Evolutionary conservation across 92 coral and sea anemone genomes (phyloP), one percentile per base, ranked within the genome.

Genomic region (Epizoanthus fatuus): DNA sequence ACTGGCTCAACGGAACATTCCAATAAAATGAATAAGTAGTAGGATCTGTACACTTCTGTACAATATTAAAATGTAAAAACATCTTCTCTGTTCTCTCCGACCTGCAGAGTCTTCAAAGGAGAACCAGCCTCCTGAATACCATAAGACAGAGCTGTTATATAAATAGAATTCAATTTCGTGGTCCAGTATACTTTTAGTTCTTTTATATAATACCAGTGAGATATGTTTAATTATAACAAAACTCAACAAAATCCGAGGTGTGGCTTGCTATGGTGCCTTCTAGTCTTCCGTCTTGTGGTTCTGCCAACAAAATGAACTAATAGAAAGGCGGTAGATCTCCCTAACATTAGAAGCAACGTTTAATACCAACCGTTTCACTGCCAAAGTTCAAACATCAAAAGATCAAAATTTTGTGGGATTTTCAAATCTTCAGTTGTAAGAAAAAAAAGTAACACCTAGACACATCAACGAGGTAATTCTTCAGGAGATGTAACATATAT

Each of bases 81-180:
- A 19, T 42, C 58, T 17, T 44, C 55, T 60, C 71, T 77, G 82
- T 77, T 13, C 56, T 59, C 82, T 77, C 82, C 25, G 82, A 37
- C 82, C 82, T n/a, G 82, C 82, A 62, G 82, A 59, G 59, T 16
- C 4, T 58, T 17, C 22, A 39, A 58, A 32, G 58, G 54, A 59
- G 82, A 20, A 38, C 82, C 82, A 12, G 82, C 58, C 82, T 60
- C 64, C 82, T 40, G 42, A 16, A 59, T 60, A 19, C 55, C 32
- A 44, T 11, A 77, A 75, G 63, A 77, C 82, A 77, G 82, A 77
- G 82, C 57, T 77, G 69, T 39, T 39, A 60, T 77, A 77, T 77
- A 77, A 77, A 77, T 77, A 77, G 82, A 77, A 58, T 77, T 77
- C 56, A 77, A 77, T 76, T 64, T 59, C 2, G 38, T 58, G 62